Evolutionary conservation across 1,140 invertebrate species (phyloP), one percentile per base, ranked within the genome.

Genomic region (Platyscapa corneri): DNA sequence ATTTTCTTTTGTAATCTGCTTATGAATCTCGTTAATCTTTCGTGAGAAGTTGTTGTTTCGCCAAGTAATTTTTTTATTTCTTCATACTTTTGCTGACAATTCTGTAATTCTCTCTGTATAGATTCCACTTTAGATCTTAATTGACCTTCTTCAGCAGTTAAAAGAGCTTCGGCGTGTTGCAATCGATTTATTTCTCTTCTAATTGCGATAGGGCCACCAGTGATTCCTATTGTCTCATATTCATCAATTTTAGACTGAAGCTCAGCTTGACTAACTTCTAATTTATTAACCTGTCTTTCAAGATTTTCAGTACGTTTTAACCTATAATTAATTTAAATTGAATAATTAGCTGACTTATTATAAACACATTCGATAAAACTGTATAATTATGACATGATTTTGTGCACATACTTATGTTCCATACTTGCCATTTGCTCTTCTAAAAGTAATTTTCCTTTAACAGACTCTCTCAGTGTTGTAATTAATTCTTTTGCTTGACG

Each of bases 1-100:
- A 95, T 90, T 89, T 95, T 95, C 56, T 94, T 93, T 74, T 95
- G 94, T 8, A 94, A 85, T 70, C 94, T 91, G 75, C 92, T 93
- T 30, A 94, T 89, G 1, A 94, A 89, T 46, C 93, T 93, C 49
- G 91, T 93, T 46, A 94, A 86, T 86, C 93, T 90, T 37, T 93
- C 92, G 30, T 89, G 89, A 0, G 91, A 90, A 14, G 18, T 86
- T 0, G 90, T 90, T 83, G 90, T 89, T 27, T 93, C 91, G 0
- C 87, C 84, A 6, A 89, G 90, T 18, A 91, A 81, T 82, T 90
- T 92, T 74, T 92, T 93, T 0, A 90, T 87, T 10, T 93, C 91
- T 30, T 93, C 91, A 27, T 89, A 92, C 53, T 92, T 92, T 64
- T 89, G 90, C 7, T 88, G 65, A 0, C 90, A 23, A 80, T 72